phyloP scores from a whole-genome alignment of 2,888 invertebrate genomes.

The Abrostola triplasia region DNA sequence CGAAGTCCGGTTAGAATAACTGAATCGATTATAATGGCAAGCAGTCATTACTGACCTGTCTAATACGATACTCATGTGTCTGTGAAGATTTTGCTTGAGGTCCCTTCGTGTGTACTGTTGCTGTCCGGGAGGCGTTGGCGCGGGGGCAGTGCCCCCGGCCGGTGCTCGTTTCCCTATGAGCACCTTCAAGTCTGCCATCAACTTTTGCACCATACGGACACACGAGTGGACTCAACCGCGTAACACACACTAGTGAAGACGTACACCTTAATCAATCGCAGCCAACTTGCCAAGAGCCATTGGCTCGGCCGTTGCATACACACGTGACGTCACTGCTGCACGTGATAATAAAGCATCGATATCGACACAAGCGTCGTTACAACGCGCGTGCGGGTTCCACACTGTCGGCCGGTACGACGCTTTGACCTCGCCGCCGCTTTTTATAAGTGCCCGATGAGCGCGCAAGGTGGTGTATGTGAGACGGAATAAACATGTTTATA shows the following conservation, averaged over 20 bases:
- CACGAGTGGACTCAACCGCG: slow-evolving; percentile 79
- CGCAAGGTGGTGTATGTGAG: slow-evolving; percentile 80
- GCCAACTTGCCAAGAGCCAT: slow-evolving; percentile 83
- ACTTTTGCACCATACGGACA: slow-evolving; percentile 86
- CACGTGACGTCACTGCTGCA: slow-evolving; percentile 80
- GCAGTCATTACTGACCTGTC: slow-evolving; percentile 81
- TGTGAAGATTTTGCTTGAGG: slow-evolving; percentile 85
- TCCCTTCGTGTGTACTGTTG: slow-evolving; percentile 83
- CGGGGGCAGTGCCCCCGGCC: slow-evolving; percentile 69
- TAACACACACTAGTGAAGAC: slow-evolving; percentile 78
- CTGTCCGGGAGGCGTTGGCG: slow-evolving; percentile 64
- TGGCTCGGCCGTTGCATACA: slow-evolving; percentile 82
- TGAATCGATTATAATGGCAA: slow-evolving; percentile 20
- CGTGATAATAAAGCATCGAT: slow-evolving; percentile 82
- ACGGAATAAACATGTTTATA: slow-evolving; percentile 79
- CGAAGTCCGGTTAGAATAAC: slow-evolving; percentile 16
- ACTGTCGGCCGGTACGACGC: slow-evolving; percentile 77
- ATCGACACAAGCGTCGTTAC: slow-evolving; percentile 82
- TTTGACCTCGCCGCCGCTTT: slow-evolving; percentile 85
- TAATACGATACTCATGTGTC: slow-evolving; percentile 87
- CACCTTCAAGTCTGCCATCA: slow-evolving; percentile 87
- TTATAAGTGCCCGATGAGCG: slow-evolving; percentile 86
- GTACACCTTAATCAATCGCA: slow-evolving; percentile 75
- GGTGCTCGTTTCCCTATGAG: slow-evolving; percentile 86
- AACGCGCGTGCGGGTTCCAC: slow-evolving; percentile 82